Evolutionary conservation across 2,888 invertebrate genomes (phyloP).

Genomic region (Cheilosia urbana): DNA sequence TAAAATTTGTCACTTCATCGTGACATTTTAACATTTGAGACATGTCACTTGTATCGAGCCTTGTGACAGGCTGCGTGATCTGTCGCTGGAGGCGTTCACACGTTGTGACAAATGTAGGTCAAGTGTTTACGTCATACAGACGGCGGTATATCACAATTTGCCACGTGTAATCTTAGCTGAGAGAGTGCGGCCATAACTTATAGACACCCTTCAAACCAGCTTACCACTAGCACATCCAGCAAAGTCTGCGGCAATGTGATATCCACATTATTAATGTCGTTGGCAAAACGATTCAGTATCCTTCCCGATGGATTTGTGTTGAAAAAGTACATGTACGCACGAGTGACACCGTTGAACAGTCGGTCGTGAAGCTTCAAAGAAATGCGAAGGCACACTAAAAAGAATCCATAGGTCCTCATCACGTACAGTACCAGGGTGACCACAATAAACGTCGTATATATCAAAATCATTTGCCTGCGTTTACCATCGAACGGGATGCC

Average conservation of each 20-base stretch:
- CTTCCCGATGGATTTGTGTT: slow-evolving; percentile 88
- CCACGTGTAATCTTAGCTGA: too few relatives aligned
- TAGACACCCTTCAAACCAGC: slow-evolving; percentile 70
- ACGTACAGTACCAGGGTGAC: slow-evolving; percentile 84
- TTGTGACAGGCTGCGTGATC: too few relatives aligned
- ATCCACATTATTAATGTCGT: slow-evolving; percentile 89
- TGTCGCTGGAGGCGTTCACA: too few relatives aligned
- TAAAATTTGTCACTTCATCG: too few relatives aligned
- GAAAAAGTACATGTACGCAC: slow-evolving; percentile 90
- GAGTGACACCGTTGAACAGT: slow-evolving; percentile 90
- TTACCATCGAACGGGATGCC: slow-evolving; percentile 8
- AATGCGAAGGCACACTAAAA: slow-evolving; percentile 89
- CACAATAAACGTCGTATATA: slow-evolving; percentile 80
- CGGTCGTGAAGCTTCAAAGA: slow-evolving; percentile 90
- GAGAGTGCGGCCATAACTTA: too few relatives aligned
- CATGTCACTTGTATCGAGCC: too few relatives aligned
- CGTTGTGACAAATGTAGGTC: too few relatives aligned
- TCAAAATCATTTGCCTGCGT: slow-evolving; percentile 79
- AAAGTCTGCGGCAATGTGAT: slow-evolving; percentile 86
- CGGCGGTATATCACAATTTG: too few relatives aligned
- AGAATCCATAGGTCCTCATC: slow-evolving; percentile 87
- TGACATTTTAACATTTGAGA: too few relatives aligned
- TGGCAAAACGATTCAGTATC: slow-evolving; percentile 90
- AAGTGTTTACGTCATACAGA: too few relatives aligned
- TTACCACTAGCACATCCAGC: slow-evolving; percentile 86